Conservation (phyloP, 2,888 invertebrate species). For the Willowsia nigromaculata region DNA sequence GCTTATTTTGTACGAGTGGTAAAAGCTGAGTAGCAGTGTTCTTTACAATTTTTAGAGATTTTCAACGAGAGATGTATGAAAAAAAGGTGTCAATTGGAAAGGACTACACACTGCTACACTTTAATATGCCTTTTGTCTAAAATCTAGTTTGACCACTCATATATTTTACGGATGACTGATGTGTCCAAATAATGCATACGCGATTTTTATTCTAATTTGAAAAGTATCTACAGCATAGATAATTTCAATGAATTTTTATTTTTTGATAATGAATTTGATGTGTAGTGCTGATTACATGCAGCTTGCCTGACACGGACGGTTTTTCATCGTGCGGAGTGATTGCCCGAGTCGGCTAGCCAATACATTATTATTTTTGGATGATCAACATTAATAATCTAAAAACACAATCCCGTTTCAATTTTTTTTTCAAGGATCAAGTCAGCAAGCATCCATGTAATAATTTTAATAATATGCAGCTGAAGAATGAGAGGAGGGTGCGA, state of each 20-base stretch:
- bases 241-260: not conserved
- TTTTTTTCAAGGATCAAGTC: not conserved
- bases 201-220: too few species aligned
- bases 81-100: too few species aligned
- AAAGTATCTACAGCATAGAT: not conserved
- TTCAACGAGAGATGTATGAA: too few species aligned
- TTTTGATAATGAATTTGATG: not conserved
- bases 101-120: too few species aligned
- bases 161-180: too few species aligned
- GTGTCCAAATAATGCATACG: too few species aligned
- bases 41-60: too few species aligned
- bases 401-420: not conserved
- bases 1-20: too few species aligned
- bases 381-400: not conserved
- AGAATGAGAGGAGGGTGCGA: conserved; percentile 11
- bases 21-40: too few species aligned
- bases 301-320: not conserved
- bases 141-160: too few species aligned
- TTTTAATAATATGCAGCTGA: not conserved
- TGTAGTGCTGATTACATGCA: not conserved
- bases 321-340: not conserved
- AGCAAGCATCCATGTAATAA: not conserved
- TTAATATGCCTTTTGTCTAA: too few species aligned
- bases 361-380: not conserved
- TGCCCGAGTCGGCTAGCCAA: not conserved